A percentile compares a stretch with the other conserved stretches of the same genome.
Evolutionary conservation across 2,888 invertebrate species (phyloP).

Genomic region (Agrotis exclamationis): DNA sequence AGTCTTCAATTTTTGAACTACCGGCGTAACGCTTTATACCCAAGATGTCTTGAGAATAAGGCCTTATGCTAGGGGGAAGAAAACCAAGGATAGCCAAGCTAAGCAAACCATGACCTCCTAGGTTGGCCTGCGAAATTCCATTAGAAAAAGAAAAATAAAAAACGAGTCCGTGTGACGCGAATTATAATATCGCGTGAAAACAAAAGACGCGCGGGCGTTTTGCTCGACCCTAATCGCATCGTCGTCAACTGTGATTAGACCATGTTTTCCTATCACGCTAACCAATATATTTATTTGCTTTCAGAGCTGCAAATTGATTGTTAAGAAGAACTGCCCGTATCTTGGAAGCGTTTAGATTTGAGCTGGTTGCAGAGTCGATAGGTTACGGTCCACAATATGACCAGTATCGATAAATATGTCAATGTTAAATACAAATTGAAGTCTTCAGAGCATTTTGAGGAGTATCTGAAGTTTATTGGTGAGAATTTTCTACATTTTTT

Average conservation of each 20-base stretch:
- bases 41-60: no score
- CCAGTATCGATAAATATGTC: constrained; percentile 71
- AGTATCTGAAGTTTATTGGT: constrained; percentile 81
- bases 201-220: not conserved
- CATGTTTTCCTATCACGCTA: constrained; percentile 12
- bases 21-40: no score
- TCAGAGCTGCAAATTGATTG: constrained; percentile 26
- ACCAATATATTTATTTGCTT: constrained; percentile 26
- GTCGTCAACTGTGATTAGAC: not conserved
- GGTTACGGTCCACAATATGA: constrained; percentile 28
- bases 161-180: no score
- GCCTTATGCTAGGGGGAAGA: no score
- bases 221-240: not conserved
- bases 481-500: constrained; percentile 54
- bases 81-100: no score
- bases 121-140: no score
- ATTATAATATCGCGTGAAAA: no score
- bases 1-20: no score
- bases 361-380: not conserved
- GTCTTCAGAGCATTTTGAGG: constrained; percentile 81
- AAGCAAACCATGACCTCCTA: no score
- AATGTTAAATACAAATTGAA: constrained; percentile 78
- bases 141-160: no score
- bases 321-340: constrained; percentile 6
- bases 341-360: constrained; percentile 4